Evolutionary conservation across 2,113 vertebrate genomes (phyloP), one percentile per base, ranked within the genome.

Genomic region (Guaruba guarouba): DNA sequence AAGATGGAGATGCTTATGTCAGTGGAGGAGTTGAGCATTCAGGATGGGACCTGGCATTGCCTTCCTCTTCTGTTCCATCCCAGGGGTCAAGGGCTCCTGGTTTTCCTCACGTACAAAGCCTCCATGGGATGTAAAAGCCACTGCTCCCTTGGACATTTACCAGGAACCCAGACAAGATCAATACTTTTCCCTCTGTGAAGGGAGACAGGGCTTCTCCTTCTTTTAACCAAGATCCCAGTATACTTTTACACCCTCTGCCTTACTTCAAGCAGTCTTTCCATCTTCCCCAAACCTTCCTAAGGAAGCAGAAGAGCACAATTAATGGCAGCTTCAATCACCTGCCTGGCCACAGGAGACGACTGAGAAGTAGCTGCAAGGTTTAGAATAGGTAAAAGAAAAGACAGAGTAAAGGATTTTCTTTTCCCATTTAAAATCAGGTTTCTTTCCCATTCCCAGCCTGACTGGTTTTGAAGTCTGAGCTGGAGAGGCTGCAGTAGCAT

Each of bases 11-110:
- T n/a, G 29, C 5, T 69, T 24, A 3, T 43, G 25, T 31, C 20
- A 11, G 18, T 2, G 33, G 23, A 67, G 23, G 18, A 54, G 29
- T 1, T 35, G 54, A 81, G 43, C 0, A 1, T 61, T 31, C 1
- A 7, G 29, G 55, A 7, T 1, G 0, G 29, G 67, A 43, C 10
- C 33, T 70, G 11, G 33, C 29, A 3, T 13, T 80, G 44, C 22
- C 31, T 43, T 35, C 31, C 10, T 29, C 44, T 49, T 44, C 62
- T 80, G 52, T 46, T 41, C 24, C 66, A 39, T 27, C 35, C 41
- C 59, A 61, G 10, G 11, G 13, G 6, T 43, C 67, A n/a, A 14
- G 29, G 25, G 22, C 17, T 83, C 17, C 43, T 70, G n/a, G 1
- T n/a, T 82, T 73, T 88, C 37, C 37, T 66, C 27, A 8, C 4